Conservation (phyloP, 2,888 invertebrate genomes). For the Andrena haemorrhoa region DNA sequence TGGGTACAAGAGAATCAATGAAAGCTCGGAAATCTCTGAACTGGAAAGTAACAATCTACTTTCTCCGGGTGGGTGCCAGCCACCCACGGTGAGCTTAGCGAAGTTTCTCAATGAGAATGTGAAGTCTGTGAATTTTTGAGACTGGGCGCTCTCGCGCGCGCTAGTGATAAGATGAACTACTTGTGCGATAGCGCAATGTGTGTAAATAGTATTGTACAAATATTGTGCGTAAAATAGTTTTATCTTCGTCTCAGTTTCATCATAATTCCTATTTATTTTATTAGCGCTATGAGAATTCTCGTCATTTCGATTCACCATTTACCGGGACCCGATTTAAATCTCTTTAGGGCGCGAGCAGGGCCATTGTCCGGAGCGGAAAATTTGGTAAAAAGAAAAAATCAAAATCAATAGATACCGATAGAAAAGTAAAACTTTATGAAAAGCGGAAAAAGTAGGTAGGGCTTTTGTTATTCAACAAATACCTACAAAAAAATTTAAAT, state of each 20-base stretch:
- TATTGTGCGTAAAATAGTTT: conserved; percentile 6
- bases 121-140: conserved; percentile 42
- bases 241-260: not conserved
- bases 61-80: conserved; percentile 85
- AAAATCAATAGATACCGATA: too few relatives aligned
- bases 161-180: conserved; percentile 30
- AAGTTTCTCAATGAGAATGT: conserved; percentile 87
- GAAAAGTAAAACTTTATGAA: too few relatives aligned
- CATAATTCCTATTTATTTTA: conserved; percentile 57
- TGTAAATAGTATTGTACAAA: conserved; percentile 60
- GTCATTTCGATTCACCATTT: not conserved
- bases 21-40: conserved; percentile 77
- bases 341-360: too few relatives aligned
- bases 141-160: not conserved
- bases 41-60: conserved; percentile 81
- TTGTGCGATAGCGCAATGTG: not conserved
- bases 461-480: too few relatives aligned
- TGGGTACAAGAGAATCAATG: conserved; percentile 86
- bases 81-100: conserved; percentile 88
- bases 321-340: not conserved
- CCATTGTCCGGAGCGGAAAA: too few relatives aligned
- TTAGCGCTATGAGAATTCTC: not conserved
- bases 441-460: too few relatives aligned
- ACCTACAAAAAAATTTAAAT: too few relatives aligned
- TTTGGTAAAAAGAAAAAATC: too few relatives aligned